Conservation (phyloP, 1,140 invertebrate genomes). For the Sitophilus oryzae region DNA sequence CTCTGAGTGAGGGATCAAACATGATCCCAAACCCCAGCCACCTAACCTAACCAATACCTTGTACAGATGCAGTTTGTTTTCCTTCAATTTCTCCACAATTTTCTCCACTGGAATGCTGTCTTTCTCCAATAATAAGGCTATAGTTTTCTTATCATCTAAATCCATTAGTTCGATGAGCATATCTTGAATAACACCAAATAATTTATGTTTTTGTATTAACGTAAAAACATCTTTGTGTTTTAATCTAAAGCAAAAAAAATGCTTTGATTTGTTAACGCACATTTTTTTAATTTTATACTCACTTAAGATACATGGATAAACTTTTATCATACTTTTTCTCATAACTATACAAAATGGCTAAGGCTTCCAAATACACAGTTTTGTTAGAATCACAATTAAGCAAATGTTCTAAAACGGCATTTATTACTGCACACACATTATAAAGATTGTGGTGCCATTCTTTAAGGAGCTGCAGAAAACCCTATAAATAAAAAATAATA, state of each 20-base stretch:
- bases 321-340: constrained; percentile 90
- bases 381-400: constrained; percentile 62
- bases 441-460: constrained; percentile 85
- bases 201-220: constrained; percentile 75
- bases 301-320: constrained; percentile 85
- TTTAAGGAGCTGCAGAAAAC: constrained; percentile 82
- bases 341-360: constrained; percentile 88
- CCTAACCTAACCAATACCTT: constrained; percentile 47
- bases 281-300: constrained; percentile 35
- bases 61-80: constrained; percentile 70
- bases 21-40: no score
- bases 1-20: no score
- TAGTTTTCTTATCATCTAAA: constrained; percentile 77
- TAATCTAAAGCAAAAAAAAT: constrained; percentile 51
- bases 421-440: constrained; percentile 78
- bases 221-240: constrained; percentile 82
- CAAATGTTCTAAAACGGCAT: constrained; percentile 73
- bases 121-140: constrained; percentile 78
- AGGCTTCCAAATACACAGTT: constrained; percentile 72
- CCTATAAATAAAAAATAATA: constrained; percentile 40
- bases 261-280: neutral
- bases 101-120: constrained; percentile 70
- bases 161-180: constrained; percentile 88
- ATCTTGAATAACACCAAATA: constrained; percentile 77
- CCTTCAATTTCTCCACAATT: constrained; percentile 75